A percentile compares a stretch with the other conserved stretches of the same genome.
phyloP scores from a whole-genome alignment of 2,113 vertebrate genomes.

The Heterotis niloticus region DNA sequence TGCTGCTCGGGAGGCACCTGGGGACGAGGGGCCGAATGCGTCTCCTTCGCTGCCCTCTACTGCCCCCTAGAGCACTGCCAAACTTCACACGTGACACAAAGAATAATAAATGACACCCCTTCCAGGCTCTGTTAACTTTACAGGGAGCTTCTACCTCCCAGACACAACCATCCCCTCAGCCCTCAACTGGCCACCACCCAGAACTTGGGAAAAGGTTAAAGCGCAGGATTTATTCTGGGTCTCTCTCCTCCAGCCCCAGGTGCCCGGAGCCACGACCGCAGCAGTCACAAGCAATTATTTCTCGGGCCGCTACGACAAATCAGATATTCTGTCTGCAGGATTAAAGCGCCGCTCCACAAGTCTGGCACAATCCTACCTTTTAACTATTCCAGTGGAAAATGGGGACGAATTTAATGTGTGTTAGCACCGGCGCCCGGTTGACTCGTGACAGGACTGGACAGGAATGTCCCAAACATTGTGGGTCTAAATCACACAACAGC shows the following conservation, averaged over 20 bases:
- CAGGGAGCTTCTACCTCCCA: not conserved
- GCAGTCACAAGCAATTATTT: constrained; percentile 5
- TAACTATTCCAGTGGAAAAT: not conserved
- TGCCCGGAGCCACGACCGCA: not conserved
- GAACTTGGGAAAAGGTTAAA: not conserved
- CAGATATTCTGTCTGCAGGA: not conserved
- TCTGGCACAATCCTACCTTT: not conserved
- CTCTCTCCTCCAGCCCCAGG: not conserved
- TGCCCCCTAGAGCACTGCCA: not conserved
- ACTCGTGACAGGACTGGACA: not conserved
- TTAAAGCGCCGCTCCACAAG: not conserved
- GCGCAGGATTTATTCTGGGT: not conserved
- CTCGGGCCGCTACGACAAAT: not conserved
- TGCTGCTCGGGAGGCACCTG: too few relatives aligned
- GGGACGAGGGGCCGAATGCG: not conserved
- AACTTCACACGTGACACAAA: not conserved
- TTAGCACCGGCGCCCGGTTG: not conserved
- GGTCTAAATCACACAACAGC: not conserved
- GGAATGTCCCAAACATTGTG: not conserved
- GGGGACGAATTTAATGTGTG: not conserved
- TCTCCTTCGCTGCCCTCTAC: not conserved
- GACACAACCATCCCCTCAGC: not conserved
- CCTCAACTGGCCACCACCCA: not conserved
- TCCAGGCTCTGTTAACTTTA: not conserved
- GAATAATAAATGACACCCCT: not conserved